A percentile compares a stretch with the other conserved stretches of the same genome.
These are phyloP conservation scores for Scaptodrosophila lebanonensis DNA, from an alignment of 1,140 invertebrate species.

Conservation along the genomic window DNA sequence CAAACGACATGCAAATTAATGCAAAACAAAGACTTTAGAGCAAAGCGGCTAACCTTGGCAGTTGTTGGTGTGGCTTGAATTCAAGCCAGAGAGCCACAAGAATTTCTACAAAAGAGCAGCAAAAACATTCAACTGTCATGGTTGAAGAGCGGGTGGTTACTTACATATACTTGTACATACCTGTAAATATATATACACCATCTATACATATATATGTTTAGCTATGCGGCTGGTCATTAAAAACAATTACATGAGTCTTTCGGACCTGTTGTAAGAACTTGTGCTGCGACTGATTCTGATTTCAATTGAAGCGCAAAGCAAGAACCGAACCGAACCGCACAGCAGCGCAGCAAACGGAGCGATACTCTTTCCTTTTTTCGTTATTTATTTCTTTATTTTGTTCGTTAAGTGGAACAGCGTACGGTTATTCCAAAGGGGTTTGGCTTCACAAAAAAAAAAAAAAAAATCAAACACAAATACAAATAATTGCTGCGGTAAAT, in stretches of 20 bases:
- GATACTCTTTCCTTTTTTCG: slow-evolving; percentile 10
- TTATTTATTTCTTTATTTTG: slow-evolving; percentile 11
- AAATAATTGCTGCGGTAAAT: slow-evolving; percentile 52
- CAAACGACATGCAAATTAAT: slow-evolving; percentile 19
- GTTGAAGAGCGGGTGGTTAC: too few species aligned
- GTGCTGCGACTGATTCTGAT: slow-evolving; percentile 23
- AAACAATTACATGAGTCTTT: slow-evolving; percentile 54
- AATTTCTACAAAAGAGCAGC: slow-evolving; percentile 19
- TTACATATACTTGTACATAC: slow-evolving; percentile 27
- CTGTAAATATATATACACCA: too few species aligned
- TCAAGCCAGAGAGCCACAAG: slow-evolving; percentile 27
- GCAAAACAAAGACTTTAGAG: slow-evolving; percentile 3
- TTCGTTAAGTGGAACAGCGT: slow-evolving; percentile 49
- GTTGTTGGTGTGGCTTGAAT: slow-evolving; percentile 60
- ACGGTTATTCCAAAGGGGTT: slow-evolving; percentile 50
- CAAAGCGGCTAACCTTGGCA: slow-evolving; percentile 70
- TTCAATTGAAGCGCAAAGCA: slow-evolving; percentile 48
- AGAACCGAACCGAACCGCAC: slow-evolving; percentile 8
- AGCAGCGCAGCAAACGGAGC: slow-evolving; percentile 16
- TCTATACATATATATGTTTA: too few species aligned
- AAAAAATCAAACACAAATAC: slow-evolving; percentile 45
- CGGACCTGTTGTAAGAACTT: slow-evolving; percentile 22
- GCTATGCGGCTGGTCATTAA: slow-evolving; percentile 49
- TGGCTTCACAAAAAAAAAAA: slow-evolving; percentile 27
- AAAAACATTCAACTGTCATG: slow-evolving; percentile 36